Percentiles rank a stretch among this genome's conserved stretches.
These are phyloP conservation scores for Isoperla grammatica DNA, from an alignment of 2,888 invertebrate genomes.

Conservation along the genomic window DNA sequence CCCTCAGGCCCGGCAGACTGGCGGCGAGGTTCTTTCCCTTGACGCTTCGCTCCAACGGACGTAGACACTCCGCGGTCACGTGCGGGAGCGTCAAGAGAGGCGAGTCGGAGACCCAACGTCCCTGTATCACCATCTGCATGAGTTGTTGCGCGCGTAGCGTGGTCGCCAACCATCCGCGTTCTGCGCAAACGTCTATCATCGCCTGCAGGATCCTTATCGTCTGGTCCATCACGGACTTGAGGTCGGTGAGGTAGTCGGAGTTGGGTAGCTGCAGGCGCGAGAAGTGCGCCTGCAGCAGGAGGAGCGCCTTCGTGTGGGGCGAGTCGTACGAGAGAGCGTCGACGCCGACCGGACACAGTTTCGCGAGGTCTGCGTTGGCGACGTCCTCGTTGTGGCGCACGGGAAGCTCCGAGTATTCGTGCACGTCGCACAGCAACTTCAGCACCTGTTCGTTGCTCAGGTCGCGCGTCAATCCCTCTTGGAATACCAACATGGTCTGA, in stretches of 20 bases:
- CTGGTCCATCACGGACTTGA: slow-evolving; percentile 95
- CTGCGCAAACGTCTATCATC: slow-evolving; percentile 91
- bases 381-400: slow-evolving; percentile 97
- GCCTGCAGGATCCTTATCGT: slow-evolving; percentile 94
- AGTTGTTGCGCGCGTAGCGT: slow-evolving; percentile 69
- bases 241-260: slow-evolving; percentile 92
- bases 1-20: slow-evolving; percentile 55
- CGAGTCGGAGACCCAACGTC: slow-evolving; percentile 74
- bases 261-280: slow-evolving; percentile 76
- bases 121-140: slow-evolving; percentile 90
- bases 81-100: slow-evolving; percentile 73
- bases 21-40: slow-evolving; percentile 30
- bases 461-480: slow-evolving; percentile 57
- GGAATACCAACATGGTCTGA: slow-evolving; percentile 82
- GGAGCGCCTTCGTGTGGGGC: slow-evolving; percentile 88
- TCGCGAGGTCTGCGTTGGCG: slow-evolving; percentile 80
- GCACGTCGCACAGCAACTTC: slow-evolving; percentile 70
- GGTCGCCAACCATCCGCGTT: slow-evolving; percentile 82
- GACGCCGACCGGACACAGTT: slow-evolving; percentile 65
- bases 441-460: slow-evolving; percentile 68
- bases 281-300: slow-evolving; percentile 93
- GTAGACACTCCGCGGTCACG: slow-evolving; percentile 52
- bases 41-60: slow-evolving; percentile 10
- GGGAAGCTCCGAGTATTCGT: slow-evolving; percentile 90
- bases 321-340: slow-evolving; percentile 75